phyloP scores from a whole-genome alignment of 2,797 vertebrate species.

The Cuculus canorus region DNA sequence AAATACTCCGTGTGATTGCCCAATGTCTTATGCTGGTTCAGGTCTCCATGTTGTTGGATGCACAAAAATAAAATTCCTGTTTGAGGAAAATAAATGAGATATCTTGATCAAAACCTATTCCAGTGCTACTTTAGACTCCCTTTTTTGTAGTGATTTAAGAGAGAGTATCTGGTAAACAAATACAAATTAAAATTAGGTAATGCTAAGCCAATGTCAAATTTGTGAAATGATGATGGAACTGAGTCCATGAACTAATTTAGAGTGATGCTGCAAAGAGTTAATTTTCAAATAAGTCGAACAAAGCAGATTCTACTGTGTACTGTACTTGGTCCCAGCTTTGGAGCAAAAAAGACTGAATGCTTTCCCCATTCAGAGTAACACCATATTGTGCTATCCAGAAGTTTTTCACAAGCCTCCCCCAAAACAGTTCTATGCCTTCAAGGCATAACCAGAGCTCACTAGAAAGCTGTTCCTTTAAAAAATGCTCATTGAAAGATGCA shows the following conservation, averaged over 20 bases:
- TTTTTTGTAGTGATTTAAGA: not conserved
- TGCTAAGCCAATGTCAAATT: not conserved
- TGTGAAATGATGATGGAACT: not conserved
- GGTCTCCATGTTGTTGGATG: not conserved
- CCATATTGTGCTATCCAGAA: constrained; percentile 62
- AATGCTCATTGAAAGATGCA: constrained; percentile 63
- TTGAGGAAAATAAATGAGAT: not conserved
- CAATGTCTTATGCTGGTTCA: not conserved
- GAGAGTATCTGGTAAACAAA: not conserved
- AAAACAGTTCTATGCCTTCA: constrained; percentile 64
- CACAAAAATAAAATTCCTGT: not conserved
- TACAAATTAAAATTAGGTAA: not conserved
- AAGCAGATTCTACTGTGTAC: constrained; percentile 34
- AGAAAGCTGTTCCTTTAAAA: constrained; percentile 64
- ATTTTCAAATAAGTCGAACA: constrained; percentile 70
- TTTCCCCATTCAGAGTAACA: constrained; percentile 37
- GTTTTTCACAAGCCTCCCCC: constrained; percentile 62
- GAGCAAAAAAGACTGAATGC: constrained; percentile 35
- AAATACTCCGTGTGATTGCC: not conserved
- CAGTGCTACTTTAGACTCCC: not conserved
- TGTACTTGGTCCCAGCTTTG: not conserved
- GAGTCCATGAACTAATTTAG: not conserved
- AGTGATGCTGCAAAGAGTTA: constrained; percentile 13
- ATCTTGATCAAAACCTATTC: not conserved
- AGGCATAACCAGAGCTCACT: constrained; percentile 59